Conservation (phyloP, 2,888 invertebrate genomes). For the Aspidiotus destructor region DNA sequence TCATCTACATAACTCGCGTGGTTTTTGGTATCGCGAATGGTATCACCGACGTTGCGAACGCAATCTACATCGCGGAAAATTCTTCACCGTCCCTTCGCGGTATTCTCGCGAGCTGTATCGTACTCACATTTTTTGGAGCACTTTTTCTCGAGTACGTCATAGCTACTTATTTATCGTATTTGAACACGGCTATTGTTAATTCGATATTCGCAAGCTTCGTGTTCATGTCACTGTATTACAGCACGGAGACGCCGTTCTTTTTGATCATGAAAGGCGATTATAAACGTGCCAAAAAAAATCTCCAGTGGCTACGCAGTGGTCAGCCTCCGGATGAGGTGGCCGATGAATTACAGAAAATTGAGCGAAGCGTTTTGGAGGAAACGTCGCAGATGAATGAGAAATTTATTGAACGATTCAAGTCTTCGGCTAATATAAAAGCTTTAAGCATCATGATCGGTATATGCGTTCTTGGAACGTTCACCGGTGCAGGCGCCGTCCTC, state of each 20-base stretch:
- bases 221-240: background rate
- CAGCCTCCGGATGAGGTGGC: background rate
- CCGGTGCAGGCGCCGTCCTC: too few relatives aligned
- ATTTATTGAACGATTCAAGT: too few relatives aligned
- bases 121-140: slow-evolving; percentile 36
- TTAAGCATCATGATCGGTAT: background rate
- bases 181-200: slow-evolving; percentile 31
- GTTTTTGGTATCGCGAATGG: slow-evolving; percentile 37
- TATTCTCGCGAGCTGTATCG: slow-evolving; percentile 35
- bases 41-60: slow-evolving; percentile 36
- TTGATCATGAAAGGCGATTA: slow-evolving; percentile 32
- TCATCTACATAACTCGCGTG: slow-evolving; percentile 34
- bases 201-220: slow-evolving; percentile 31
- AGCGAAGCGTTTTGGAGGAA: background rate
- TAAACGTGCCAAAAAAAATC: slow-evolving; percentile 26
- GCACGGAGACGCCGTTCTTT: slow-evolving; percentile 35
- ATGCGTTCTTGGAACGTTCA: background rate
- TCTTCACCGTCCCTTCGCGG: slow-evolving; percentile 35
- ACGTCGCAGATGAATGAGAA: too few relatives aligned
- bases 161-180: slow-evolving; percentile 36
- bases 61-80: slow-evolving; percentile 37
- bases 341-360: background rate
- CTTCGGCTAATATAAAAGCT: background rate
- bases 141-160: slow-evolving; percentile 36
- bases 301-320: background rate